Base-by-base conservation (phyloP, 2,888 invertebrate genomes). In the Netelia virgata region DNA sequence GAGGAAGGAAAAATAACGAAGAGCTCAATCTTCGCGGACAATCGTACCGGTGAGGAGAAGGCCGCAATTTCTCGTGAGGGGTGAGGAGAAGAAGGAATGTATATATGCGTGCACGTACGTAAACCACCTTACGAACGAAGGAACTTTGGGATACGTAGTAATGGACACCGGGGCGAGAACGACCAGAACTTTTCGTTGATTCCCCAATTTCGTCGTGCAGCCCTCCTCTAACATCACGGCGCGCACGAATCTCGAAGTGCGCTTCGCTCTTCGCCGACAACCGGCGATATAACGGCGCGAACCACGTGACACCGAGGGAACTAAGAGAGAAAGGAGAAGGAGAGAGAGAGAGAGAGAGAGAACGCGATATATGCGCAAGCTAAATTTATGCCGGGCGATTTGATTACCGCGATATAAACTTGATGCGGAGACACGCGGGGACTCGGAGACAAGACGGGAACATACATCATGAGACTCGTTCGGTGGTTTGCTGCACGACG, bases 361-460 rank as follows among this genome's bases (percentile, higher is more conserved):
- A 59, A 73, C 63, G 77, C 80, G 73, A 86, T 83, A 83, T 77
- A 64, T 75, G 77, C 86, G 75, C 82, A 66, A 57, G 85, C 80
- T 82, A 87, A 89, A 88, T 89, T 88, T 88, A 88, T 92, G 90
- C 90, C 89, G 88, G 89, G 90, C 89, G 92, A 93, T 93, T 93
- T 93, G 93, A 93, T 93, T 93, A 93, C 92, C 91, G 90, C 91
- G 93, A 93, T 93, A 93, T 92, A 92, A 93, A 91, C 90, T 92
- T 92, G 92, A 93, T 92, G 92, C 90, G 90, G 90, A 91, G 89
- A 89, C 91, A 88, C 90, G 88, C 85, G 86, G 81, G 84, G 89
- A 90, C 90, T 89, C 88, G 90, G 91, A 91, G 91, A 92, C 91
- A 91, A 91, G 91, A 92, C 92, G 90, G 90, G 91, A 91, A 90